Evolutionary conservation across 2,888 invertebrate species (phyloP).

Genomic region (Sphaeridia pumilis): DNA sequence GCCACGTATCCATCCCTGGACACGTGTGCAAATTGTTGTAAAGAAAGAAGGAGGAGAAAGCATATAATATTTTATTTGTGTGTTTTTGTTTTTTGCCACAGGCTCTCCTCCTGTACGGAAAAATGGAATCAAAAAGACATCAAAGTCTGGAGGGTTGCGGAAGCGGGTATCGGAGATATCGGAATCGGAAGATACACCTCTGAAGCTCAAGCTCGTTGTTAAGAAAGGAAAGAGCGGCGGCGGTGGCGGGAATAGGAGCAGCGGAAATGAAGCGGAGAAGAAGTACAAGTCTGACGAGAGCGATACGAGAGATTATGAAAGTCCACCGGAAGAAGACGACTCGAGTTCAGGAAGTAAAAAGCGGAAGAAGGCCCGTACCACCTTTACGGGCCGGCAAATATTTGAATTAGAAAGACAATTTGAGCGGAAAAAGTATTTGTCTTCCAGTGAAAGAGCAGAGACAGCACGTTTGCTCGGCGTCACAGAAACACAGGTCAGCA

Average conservation of each 20-base stretch:
- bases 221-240: neutral
- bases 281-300: slow-evolving; percentile 2
- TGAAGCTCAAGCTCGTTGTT: slow-evolving; percentile 1
- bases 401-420: slow-evolving; percentile 94
- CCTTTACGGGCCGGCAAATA: slow-evolving; percentile 90
- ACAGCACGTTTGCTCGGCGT: slow-evolving; percentile 89
- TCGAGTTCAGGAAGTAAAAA: slow-evolving; percentile 40
- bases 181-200: slow-evolving; percentile 21
- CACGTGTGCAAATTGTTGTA: too few relatives aligned
- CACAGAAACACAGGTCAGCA: slow-evolving; percentile 85
- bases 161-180: slow-evolving; percentile 14
- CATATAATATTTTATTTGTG: neutral
- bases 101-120: too few relatives aligned
- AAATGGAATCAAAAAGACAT: neutral
- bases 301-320: slow-evolving; percentile 1
- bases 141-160: slow-evolving; percentile 6
- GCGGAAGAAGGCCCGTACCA: slow-evolving; percentile 81
- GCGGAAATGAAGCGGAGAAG: neutral
- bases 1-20: too few relatives aligned
- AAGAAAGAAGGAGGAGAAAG: too few relatives aligned
- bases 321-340: slow-evolving; percentile 1
- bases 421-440: slow-evolving; percentile 85
- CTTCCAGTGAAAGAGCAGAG: slow-evolving; percentile 84
- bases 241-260: slow-evolving; percentile 8
- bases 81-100: neutral